A percentile compares a stretch with the other conserved stretches of the same genome.
Conservation (phyloP, 2,888 invertebrate genomes). For the Archaeoteleia sp. region DNA sequence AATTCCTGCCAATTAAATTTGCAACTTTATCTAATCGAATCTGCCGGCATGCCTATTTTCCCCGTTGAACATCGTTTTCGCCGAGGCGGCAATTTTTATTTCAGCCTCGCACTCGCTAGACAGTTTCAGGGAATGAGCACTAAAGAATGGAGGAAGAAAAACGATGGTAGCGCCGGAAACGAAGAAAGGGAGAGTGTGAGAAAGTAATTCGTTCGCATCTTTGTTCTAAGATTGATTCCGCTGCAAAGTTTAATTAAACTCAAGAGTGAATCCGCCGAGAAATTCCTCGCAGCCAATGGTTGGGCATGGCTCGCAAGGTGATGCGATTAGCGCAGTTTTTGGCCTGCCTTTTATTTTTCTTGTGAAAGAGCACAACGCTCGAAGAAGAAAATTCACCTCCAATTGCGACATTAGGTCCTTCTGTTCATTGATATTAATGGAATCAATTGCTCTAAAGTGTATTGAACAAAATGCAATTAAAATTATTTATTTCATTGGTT, state of each 20-base stretch:
- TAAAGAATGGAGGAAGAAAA: slow-evolving; percentile 37
- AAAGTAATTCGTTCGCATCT: slow-evolving; percentile 48
- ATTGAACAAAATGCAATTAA: too few species aligned
- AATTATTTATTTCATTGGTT: too few species aligned
- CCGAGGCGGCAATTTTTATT: slow-evolving; percentile 33
- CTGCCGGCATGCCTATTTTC: slow-evolving; percentile 19
- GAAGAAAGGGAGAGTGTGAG: slow-evolving; percentile 43
- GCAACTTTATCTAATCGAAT: slow-evolving; percentile 40
- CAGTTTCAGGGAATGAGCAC: slow-evolving; percentile 32
- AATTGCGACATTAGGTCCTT: too few species aligned
- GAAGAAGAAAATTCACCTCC: too few species aligned
- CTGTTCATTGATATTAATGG: too few species aligned
- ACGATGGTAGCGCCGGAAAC: slow-evolving; percentile 31
- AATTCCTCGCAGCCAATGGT: slow-evolving; percentile 25
- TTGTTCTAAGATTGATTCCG: slow-evolving; percentile 50
- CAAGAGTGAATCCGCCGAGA: slow-evolving; percentile 37
- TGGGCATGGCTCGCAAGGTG: slow-evolving; percentile 17
- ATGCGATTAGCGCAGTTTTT: slow-evolving; percentile 31
- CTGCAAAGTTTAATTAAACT: slow-evolving; percentile 47
- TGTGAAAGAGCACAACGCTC: too few species aligned
- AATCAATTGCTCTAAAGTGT: too few species aligned
- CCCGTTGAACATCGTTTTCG: slow-evolving; percentile 19
- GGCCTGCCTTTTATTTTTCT: slow-evolving; percentile 10
- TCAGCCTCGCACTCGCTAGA: background rate
- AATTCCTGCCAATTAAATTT: slow-evolving; percentile 27